phyloP scores from a whole-genome alignment of 2,797 vertebrate species.

The Gallirallus australis region DNA sequence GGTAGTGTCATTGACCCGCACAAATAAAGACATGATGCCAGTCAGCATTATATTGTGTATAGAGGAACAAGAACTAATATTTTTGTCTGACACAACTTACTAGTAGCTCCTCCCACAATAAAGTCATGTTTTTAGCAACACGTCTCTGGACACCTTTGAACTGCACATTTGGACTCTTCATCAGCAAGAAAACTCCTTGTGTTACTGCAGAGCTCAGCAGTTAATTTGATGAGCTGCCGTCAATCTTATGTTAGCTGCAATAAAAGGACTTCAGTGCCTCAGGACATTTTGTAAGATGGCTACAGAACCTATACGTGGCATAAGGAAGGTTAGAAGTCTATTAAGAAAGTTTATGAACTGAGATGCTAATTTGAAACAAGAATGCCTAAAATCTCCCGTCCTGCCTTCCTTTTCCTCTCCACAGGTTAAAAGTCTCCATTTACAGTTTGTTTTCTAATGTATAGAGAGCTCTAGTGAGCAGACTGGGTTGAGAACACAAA shows the following conservation, averaged over 20 bases:
- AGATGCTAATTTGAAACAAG: not conserved
- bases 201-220: not conserved
- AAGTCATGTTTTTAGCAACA: not conserved
- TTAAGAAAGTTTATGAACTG: not conserved
- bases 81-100: not conserved
- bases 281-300: not conserved
- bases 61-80: not conserved
- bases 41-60: not conserved
- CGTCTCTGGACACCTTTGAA: not conserved
- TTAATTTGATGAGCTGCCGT: not conserved
- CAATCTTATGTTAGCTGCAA: not conserved
- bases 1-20: too few relatives aligned
- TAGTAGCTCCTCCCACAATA: not conserved
- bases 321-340: not conserved
- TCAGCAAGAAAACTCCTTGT: not conserved
- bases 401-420: not conserved
- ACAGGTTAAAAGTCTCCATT: not conserved
- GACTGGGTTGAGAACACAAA: too few relatives aligned
- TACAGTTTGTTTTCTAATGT: not conserved
- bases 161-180: not conserved
- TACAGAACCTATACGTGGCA: not conserved
- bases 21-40: not conserved
- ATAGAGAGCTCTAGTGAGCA: not conserved
- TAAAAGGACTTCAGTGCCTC: not conserved
- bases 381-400: not conserved